Conservation (phyloP, 1,140 invertebrate genomes). For the Gonioctena quinquepunctata region DNA sequence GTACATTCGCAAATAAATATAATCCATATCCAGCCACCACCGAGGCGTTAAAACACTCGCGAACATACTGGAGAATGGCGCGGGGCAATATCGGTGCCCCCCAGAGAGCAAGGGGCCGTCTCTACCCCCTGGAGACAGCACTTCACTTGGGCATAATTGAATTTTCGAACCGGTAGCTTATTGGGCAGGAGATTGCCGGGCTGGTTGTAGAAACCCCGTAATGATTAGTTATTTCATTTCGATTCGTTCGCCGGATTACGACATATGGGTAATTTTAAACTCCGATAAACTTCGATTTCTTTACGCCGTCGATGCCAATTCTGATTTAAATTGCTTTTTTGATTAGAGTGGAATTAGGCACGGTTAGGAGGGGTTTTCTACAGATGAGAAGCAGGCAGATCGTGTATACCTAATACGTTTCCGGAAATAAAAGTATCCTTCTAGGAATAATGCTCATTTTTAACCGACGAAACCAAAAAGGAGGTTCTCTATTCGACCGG, state of each 20-base stretch:
- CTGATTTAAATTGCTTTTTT: conserved; percentile 21
- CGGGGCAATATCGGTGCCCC: neutral
- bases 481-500: no score
- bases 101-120: conserved; percentile 12
- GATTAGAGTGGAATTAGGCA: neutral
- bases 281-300: conserved; percentile 38
- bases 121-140: conserved; percentile 34
- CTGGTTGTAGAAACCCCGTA: conserved; percentile 16
- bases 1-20: neutral
- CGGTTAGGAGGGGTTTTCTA: neutral
- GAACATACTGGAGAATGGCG: neutral
- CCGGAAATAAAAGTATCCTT: no score
- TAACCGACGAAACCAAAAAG: no score
- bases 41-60: conserved; percentile 5
- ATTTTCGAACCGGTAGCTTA: conserved; percentile 52
- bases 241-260: conserved; percentile 40
- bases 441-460: no score
- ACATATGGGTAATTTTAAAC: conserved; percentile 54
- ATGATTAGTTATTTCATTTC: conserved; percentile 51
- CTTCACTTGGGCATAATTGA: conserved; percentile 52
- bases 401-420: no score
- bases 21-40: neutral
- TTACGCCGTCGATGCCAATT: conserved; percentile 14
- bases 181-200: conserved; percentile 49
- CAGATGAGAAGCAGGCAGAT: no score